Evolutionary conservation across 2,797 vertebrate species (phyloP).

Genomic region (Lepilemur septentrionalis): DNA sequence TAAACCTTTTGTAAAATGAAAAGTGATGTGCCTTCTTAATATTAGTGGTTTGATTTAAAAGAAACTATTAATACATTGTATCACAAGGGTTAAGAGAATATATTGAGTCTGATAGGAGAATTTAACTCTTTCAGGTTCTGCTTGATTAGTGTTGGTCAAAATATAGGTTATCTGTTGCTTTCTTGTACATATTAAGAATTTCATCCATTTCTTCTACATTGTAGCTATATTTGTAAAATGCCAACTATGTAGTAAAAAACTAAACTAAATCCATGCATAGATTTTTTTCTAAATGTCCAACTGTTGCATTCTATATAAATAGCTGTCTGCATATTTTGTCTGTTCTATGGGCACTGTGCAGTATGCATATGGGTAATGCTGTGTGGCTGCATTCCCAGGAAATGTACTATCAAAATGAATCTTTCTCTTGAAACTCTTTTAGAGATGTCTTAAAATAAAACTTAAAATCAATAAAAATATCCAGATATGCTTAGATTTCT

Average conservation of each 20-base stretch:
- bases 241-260: background rate
- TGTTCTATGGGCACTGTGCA: background rate
- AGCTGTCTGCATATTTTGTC: background rate
- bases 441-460: conserved; percentile 1
- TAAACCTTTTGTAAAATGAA: background rate
- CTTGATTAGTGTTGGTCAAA: background rate
- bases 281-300: background rate
- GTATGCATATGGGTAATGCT: background rate
- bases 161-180: background rate
- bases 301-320: background rate
- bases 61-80: background rate
- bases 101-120: background rate
- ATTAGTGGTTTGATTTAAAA: background rate
- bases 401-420: background rate
- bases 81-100: background rate
- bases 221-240: background rate
- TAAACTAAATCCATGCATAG: background rate
- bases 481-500: conserved; percentile 12
- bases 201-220: background rate
- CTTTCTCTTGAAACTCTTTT: background rate
- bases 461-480: background rate
- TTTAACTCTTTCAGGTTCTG: background rate
- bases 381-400: background rate
- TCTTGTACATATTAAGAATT: background rate
- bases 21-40: background rate